Evolutionary conservation across 2,113 vertebrate genomes (phyloP), one percentile per base, ranked within the genome.

Genomic region (Colossoma macropomum): DNA sequence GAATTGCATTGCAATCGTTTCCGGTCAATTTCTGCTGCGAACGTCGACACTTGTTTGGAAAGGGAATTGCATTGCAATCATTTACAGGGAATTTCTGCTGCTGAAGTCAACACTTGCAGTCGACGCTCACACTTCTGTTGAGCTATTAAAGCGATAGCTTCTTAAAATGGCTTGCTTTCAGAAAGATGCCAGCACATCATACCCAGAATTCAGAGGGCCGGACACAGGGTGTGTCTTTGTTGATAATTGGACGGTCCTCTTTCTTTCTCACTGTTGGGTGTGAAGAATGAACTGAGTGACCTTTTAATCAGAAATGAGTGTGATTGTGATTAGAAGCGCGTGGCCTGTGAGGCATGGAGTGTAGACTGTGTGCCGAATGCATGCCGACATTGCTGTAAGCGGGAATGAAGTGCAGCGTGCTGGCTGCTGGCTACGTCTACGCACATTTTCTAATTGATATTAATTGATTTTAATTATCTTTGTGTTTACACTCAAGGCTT

Each of bases 401-500:
- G 32, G 50, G 32, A 71, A 63, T 38, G 32, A 73, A n/a, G 38
- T 45, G 4, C 21, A 41, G 66, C 70, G 11, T 41, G 28, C 62
- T 84, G 50, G 27, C 78, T 69, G 50, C 38, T 8, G 75, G 72
- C 48, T 65, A 77, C 79, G 17, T 63, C 59, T 84, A 16, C 21
- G 59, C 68, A 70, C 68, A 63, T 74, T 89, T 75, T 83, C 86
- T 88, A 91, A 93, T 85, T 90, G 85, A 90, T 91, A 90, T 88
- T 84, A 90, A 88, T 89, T 90, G 83, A 90, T 91, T 89, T 82
- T 89, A 89, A 92, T 90, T 85, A 80, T 87, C 72, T 83, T 50
- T 83, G 81, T 81, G 78, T 90, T 87, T 85, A 52, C 71, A 85
- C 88, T 86, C 15, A 13, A 45, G 88, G 85, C 90, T 45, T 82